Percentiles rank a stretch among this genome's conserved stretches.
phyloP scores from a whole-genome alignment of 2,888 invertebrate genomes.

The Platycheirus albimanus region DNA sequence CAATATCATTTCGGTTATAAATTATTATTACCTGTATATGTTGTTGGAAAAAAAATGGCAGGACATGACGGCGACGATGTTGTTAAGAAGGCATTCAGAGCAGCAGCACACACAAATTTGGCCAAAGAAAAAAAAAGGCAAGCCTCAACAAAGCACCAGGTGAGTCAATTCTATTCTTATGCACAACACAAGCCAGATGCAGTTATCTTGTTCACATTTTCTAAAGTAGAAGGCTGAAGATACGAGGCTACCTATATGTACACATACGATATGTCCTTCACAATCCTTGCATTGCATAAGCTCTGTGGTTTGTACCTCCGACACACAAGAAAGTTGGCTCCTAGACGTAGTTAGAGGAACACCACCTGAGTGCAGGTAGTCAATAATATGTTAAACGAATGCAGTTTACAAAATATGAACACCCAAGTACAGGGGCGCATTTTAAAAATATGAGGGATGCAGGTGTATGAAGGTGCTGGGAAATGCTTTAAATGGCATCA shows the following conservation, averaged over 20 bases:
- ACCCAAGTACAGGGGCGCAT: slow-evolving; percentile 15
- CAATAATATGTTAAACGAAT: slow-evolving; percentile 57
- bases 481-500: too few relatives aligned
- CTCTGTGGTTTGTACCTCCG: slow-evolving; percentile 42
- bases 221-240: slow-evolving; percentile 25
- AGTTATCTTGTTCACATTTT: slow-evolving; percentile 52
- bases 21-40: slow-evolving; percentile 64
- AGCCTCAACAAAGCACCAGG: slow-evolving; percentile 5
- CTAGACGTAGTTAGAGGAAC: background rate
- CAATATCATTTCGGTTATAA: slow-evolving; percentile 72
- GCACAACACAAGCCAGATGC: slow-evolving; percentile 10
- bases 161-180: background rate
- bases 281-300: slow-evolving; percentile 14
- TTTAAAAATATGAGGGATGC: background rate
- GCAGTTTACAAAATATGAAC: slow-evolving; percentile 46
- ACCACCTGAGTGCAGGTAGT: slow-evolving; percentile 22
- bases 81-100: slow-evolving; percentile 20
- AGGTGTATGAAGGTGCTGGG: too few relatives aligned
- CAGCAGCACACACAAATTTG: background rate
- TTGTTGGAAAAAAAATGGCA: slow-evolving; percentile 41
- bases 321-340: slow-evolving; percentile 45
- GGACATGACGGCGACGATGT: slow-evolving; percentile 47
- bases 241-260: background rate
- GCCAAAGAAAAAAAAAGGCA: slow-evolving; percentile 22
- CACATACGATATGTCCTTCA: background rate